Evolutionary conservation across 2,888 invertebrate genomes (phyloP).

Genomic region (Leptogaster cylindrica): DNA sequence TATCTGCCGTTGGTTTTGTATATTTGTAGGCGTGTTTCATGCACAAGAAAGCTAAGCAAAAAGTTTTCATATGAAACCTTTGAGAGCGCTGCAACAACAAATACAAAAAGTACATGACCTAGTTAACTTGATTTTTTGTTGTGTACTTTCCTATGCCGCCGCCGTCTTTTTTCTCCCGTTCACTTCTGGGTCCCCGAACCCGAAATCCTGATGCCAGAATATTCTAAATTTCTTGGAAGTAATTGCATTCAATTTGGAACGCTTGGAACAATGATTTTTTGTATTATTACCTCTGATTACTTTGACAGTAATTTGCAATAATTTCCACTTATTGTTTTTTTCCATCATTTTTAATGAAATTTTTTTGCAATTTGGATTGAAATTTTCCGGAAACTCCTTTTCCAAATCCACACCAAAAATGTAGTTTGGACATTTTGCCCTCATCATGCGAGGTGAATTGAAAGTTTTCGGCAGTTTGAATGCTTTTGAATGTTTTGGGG

Average conservation of each 20-base stretch:
- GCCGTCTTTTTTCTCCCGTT: slow-evolving; percentile 9
- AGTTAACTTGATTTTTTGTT: slow-evolving; percentile 45
- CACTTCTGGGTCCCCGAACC: not conserved
- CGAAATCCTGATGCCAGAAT: no score
- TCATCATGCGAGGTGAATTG: no score
- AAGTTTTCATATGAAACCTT: slow-evolving; percentile 14
- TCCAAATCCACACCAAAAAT: no score
- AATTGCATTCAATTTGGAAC: not conserved
- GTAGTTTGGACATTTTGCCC: no score
- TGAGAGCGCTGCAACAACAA: slow-evolving; percentile 35
- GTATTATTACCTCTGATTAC: not conserved
- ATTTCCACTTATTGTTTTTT: not conserved
- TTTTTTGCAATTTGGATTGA: not conserved
- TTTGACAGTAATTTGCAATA: not conserved
- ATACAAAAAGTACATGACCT: slow-evolving; percentile 46
- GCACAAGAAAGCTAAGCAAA: not conserved
- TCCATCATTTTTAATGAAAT: no score
- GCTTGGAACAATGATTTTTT: not conserved
- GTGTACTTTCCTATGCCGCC: slow-evolving; percentile 25
- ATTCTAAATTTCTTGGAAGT: not conserved
- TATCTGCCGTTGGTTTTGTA: not conserved
- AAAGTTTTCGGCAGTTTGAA: not conserved
- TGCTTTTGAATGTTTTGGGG: not conserved
- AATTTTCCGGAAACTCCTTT: slow-evolving; percentile 2
- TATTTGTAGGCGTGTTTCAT: not conserved